Percentiles rank a stretch among this genome's conserved stretches.
Evolutionary conservation across 1,140 invertebrate genomes (phyloP).

Genomic region (Linepithema humile): DNA sequence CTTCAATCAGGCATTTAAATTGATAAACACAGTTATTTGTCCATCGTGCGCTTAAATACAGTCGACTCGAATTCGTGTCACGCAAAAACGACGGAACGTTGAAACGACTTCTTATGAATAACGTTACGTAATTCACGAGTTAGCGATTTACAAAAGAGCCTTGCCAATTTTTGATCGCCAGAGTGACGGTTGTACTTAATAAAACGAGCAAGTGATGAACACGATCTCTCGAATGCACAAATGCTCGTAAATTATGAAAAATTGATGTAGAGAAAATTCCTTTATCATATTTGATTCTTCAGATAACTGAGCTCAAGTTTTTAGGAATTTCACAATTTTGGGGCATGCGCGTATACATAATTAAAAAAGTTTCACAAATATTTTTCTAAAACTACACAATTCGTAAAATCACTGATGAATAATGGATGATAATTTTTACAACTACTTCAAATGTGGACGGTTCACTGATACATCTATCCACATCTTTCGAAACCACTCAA

Average conservation of each 20-base stretch:
- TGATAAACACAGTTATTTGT: neutral
- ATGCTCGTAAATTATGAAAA: neutral
- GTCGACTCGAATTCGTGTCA: neutral
- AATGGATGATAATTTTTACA: too few relatives aligned
- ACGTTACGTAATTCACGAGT: neutral
- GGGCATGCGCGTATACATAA: too few relatives aligned
- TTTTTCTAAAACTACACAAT: too few relatives aligned
- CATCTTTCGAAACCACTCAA: neutral
- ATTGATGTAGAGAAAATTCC: neutral
- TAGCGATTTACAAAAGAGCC: neutral
- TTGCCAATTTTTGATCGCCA: neutral
- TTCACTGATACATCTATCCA: neutral
- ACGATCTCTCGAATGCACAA: neutral
- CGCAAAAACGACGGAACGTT: neutral
- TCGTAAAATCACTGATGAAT: too few relatives aligned
- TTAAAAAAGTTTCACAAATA: too few relatives aligned
- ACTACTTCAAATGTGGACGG: too few relatives aligned
- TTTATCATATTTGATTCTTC: neutral
- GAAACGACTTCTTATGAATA: neutral
- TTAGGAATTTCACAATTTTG: too few relatives aligned
- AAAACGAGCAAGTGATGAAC: neutral
- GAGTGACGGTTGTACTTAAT: neutral
- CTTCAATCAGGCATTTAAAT: constrained; percentile 28
- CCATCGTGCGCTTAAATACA: neutral
- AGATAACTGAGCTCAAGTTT: neutral